A percentile compares a stretch with the other conserved stretches of the same genome.
These are phyloP conservation scores for Tanytarsus gracilentus DNA, from an alignment of 2,888 invertebrate species.

Conservation along the genomic window DNA sequence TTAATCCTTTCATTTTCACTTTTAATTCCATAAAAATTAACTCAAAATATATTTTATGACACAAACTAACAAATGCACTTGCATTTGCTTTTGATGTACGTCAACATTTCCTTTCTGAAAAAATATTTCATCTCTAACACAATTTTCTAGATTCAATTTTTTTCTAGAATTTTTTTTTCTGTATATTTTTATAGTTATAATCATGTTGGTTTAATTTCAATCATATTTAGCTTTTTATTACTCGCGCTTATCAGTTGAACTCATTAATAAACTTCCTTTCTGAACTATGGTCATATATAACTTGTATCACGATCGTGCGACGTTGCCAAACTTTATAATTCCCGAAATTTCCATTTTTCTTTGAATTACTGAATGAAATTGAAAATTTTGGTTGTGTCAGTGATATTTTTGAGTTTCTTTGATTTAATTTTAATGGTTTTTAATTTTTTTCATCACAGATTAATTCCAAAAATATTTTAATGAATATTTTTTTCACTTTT, in stretches of 20 bases:
- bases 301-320: not conserved
- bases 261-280: constrained; percentile 15
- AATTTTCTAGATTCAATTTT: not conserved
- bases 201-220: constrained; percentile 1
- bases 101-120: no score
- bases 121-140: no score
- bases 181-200: not conserved
- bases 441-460: no score
- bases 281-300: constrained; percentile 10
- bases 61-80: no score
- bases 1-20: no score
- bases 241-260: constrained; percentile 6
- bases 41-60: no score
- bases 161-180: not conserved
- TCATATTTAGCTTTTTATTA: constrained; percentile 4
- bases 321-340: constrained; percentile 8
- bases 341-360: no score
- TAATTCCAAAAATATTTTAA: not conserved
- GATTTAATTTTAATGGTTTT: not conserved
- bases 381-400: not conserved
- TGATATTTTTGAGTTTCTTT: not conserved
- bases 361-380: no score
- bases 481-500: not conserved
- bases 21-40: no score
- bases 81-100: no score